Evolutionary conservation across 2,113 vertebrate species (phyloP).

Genomic region (Rynchops niger): DNA sequence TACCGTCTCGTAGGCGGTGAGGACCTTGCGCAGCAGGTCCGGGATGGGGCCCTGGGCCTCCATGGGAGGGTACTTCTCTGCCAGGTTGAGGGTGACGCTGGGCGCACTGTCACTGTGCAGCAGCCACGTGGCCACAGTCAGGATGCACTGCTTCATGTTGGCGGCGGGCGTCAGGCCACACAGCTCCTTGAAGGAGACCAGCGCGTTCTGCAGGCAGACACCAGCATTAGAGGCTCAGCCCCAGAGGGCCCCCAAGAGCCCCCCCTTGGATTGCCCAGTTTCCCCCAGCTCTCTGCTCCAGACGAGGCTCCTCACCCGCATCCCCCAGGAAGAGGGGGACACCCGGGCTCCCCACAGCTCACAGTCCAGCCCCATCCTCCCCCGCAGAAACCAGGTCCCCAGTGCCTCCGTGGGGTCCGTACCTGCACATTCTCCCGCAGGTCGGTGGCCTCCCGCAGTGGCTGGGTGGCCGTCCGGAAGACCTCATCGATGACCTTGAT

Average conservation of each 20-base stretch:
- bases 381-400: rapidly evolving
- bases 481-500: conserved; percentile 92
- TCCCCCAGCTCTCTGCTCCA: background rate
- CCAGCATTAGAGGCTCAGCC: background rate
- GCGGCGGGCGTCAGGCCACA: conserved; percentile 89
- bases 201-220: conserved; percentile 80
- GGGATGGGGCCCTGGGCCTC: conserved; percentile 87
- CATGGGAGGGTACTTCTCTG: conserved; percentile 88
- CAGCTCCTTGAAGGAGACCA: conserved; percentile 93
- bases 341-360: rapidly evolving
- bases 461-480: conserved; percentile 87
- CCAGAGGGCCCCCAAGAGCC: background rate
- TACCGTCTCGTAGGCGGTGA: conserved; percentile 89
- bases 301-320: rapidly evolving
- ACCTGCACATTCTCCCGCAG: conserved; percentile 93
- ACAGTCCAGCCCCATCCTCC: background rate
- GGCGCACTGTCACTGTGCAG: conserved; percentile 84
- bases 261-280: background rate
- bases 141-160: conserved; percentile 94
- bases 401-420: rapidly evolving
- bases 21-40: conserved; percentile 88
- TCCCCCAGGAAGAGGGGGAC: background rate
- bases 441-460: conserved; percentile 89
- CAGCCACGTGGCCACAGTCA: conserved; percentile 87
- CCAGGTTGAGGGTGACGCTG: conserved; percentile 84